Conservation (phyloP, 2,113 vertebrate species). For the Ammodytes dubius region DNA sequence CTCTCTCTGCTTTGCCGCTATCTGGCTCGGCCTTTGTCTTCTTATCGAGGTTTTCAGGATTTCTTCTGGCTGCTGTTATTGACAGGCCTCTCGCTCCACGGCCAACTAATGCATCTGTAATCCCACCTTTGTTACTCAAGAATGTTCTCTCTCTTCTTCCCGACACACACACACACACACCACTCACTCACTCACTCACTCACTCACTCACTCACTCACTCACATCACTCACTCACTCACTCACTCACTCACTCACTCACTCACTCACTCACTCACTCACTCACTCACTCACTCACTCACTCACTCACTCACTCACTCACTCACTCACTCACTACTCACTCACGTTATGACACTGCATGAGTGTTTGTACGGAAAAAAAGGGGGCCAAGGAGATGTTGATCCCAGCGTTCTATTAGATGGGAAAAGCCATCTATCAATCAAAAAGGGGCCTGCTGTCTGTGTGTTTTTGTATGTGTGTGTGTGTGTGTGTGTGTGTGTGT, state of each 20-base stretch:
- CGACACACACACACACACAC: background rate
- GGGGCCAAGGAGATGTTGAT: conserved; percentile 96
- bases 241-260: conserved; percentile 28
- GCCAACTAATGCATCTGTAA: conserved; percentile 99
- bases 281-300: conserved; percentile 8
- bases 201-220: conserved; percentile 9
- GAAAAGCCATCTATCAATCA: conserved; percentile 99
- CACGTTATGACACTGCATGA: conserved; percentile 68
- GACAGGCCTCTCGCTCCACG: conserved; percentile 94
- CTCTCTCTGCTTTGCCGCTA: conserved; percentile 77
- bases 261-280: background rate
- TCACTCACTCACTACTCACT: conserved; percentile 30
- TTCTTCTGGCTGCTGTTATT: conserved; percentile 98
- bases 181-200: background rate
- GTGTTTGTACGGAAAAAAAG: conserved; percentile 75
- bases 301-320: conserved; percentile 17
- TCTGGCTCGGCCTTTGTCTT: conserved; percentile 91
- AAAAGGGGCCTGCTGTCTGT: conserved; percentile 63
- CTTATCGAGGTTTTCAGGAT: conserved; percentile 97
- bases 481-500: conserved; percentile 10
- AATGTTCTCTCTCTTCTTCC: conserved; percentile 85
- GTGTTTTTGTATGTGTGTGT: conserved; percentile 26
- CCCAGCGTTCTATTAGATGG: conserved; percentile 94
- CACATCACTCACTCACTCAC: conserved; percentile 30
- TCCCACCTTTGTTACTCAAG: conserved; percentile 97